Conservation (phyloP, 1,140 invertebrate species). For the Pristionchus pacificus region DNA sequence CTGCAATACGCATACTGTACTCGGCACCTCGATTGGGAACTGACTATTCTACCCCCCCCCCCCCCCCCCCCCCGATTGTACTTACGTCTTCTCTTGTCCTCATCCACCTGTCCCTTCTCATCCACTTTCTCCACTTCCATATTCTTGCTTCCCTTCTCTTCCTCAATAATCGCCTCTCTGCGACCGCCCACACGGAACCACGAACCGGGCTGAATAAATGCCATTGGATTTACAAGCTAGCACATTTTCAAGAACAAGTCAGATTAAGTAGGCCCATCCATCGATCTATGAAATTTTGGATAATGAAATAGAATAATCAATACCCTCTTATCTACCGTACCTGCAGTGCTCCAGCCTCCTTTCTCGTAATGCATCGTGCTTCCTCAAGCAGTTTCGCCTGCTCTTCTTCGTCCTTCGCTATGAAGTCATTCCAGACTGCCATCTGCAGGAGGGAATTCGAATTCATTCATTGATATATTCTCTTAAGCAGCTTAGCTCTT, state of each 20-base stretch:
- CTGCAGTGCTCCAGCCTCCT: constrained; percentile 15
- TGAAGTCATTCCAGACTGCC: constrained; percentile 52
- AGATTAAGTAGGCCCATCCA: no score
- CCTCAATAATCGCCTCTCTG: no score
- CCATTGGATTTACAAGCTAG: no score
- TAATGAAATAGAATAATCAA: not conserved
- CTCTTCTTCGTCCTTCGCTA: constrained; percentile 47
- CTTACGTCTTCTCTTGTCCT: constrained; percentile 4
- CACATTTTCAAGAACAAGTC: no score
- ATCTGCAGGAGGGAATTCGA: no score
- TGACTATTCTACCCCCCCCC: not conserved
- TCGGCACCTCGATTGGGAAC: no score
- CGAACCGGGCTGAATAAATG: no score
- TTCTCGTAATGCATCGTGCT: constrained; percentile 9
- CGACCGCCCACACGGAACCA: no score
- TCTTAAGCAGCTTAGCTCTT: no score
- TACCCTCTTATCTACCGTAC: constrained; percentile 1
- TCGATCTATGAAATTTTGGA: constrained; percentile 29
- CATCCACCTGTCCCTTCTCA: constrained; percentile 12
- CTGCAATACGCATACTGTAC: constrained; percentile 27
- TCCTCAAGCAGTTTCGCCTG: constrained; percentile 40
- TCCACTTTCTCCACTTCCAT: constrained; percentile 5
- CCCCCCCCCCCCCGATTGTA: not conserved
- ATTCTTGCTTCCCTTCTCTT: constrained; percentile 7
- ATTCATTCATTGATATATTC: no score